phyloP scores from a whole-genome alignment of 2,113 vertebrate species.

The Aviceda subcristata region DNA sequence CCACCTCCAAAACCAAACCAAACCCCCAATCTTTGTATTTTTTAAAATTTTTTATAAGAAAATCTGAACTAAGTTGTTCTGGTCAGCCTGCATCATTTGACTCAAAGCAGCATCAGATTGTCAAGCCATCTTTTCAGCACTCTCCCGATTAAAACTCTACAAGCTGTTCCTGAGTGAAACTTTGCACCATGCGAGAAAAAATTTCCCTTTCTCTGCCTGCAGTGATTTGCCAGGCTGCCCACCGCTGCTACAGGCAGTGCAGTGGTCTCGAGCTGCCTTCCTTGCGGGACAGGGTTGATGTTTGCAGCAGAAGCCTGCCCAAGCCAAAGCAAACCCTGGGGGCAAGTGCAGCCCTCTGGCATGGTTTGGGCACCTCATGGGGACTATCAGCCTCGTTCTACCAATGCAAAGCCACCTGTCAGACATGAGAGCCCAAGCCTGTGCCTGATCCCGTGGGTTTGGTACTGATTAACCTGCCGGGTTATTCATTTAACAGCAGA shows the following conservation, averaged over 20 bases:
- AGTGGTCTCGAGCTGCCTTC: not conserved
- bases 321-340: not conserved
- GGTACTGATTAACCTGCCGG: not conserved
- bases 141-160: not conserved
- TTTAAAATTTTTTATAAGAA: not conserved
- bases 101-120: not conserved
- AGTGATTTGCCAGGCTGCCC: not conserved
- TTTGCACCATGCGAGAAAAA: not conserved
- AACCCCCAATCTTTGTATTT: fast-evolving
- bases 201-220: not conserved
- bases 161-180: not conserved
- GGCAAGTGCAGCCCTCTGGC: fast-evolving
- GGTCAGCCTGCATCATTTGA: not conserved
- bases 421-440: not conserved
- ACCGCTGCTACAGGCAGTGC: fast-evolving
- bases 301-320: not conserved
- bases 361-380: not conserved
- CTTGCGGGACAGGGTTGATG: not conserved
- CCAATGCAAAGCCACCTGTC: not conserved
- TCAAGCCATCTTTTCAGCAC: not conserved
- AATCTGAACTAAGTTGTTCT: not conserved
- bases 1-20: not conserved
- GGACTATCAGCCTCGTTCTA: fast-evolving
- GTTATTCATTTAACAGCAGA: not conserved
- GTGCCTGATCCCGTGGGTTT: not conserved